phyloP scores from a whole-genome alignment of 2,113 vertebrate genomes.

The Aegotheles bennettii region DNA sequence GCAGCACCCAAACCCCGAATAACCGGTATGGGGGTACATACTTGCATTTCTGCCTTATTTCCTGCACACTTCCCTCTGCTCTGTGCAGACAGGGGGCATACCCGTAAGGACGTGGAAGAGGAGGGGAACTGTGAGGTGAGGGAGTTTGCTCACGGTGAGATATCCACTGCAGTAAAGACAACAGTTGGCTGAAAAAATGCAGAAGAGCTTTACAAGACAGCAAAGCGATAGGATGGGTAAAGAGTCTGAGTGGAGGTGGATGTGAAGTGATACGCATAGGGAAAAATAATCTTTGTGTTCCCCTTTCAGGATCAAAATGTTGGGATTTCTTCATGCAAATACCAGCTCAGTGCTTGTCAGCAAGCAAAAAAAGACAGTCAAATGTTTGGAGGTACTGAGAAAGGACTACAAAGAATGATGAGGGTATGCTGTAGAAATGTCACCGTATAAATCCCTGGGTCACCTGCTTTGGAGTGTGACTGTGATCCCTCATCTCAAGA shows the following conservation, averaged over 20 bases:
- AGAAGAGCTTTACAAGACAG: background rate
- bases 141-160: accelerated
- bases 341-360: background rate
- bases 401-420: background rate
- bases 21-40: accelerated
- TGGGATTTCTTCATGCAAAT: background rate
- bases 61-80: background rate
- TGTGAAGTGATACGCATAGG: background rate
- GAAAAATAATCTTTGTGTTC: background rate
- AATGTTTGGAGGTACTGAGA: background rate
- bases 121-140: background rate
- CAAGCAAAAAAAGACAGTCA: background rate
- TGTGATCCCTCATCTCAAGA: background rate
- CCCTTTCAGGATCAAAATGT: background rate
- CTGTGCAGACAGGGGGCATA: accelerated
- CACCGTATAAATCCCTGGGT: background rate
- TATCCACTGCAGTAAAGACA: background rate
- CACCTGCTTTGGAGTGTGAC: background rate
- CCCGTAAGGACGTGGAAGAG: accelerated
- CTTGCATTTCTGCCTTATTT: background rate
- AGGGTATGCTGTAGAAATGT: background rate
- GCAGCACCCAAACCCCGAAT: background rate
- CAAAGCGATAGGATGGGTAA: background rate
- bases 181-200: background rate
- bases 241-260: background rate